A percentile compares a stretch with the other conserved stretches of the same genome.
Evolutionary conservation across 1,140 invertebrate genomes (phyloP).

Genomic region (Ceratina calcarata): DNA sequence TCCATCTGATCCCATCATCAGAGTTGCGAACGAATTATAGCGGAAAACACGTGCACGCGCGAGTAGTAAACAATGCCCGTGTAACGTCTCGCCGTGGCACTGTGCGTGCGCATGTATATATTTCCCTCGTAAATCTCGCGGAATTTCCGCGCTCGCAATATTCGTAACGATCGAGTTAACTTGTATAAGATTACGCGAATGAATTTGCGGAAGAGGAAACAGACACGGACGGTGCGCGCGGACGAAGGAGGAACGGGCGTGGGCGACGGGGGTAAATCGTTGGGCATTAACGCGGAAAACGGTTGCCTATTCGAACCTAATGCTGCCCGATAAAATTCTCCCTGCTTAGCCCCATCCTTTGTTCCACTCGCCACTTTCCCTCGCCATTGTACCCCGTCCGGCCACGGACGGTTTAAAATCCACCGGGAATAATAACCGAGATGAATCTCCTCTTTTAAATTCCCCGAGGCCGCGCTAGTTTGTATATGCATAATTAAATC

Average conservation of each 20-base stretch:
- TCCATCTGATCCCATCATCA: not conserved
- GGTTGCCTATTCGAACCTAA: not conserved
- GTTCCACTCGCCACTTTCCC: slow-evolving; percentile 10
- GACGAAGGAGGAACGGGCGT: not conserved
- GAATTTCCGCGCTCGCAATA: not conserved
- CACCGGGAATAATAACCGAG: slow-evolving; percentile 53
- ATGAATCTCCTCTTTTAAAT: slow-evolving; percentile 50
- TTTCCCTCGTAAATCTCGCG: slow-evolving; percentile 2
- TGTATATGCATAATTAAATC: too few species aligned
- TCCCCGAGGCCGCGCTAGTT: not conserved
- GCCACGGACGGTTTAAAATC: slow-evolving; percentile 18
- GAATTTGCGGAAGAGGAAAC: not conserved
- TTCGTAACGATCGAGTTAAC: slow-evolving; percentile 10
- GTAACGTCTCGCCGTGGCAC: not conserved
- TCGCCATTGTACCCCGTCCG: not conserved
- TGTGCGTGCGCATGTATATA: too few species aligned
- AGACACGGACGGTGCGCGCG: not conserved
- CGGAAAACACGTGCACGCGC: not conserved
- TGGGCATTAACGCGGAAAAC: slow-evolving; percentile 18
- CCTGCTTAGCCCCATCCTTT: slow-evolving; percentile 4
- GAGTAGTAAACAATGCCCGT: not conserved
- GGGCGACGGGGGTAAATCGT: slow-evolving; percentile 6
- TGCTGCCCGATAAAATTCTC: slow-evolving; percentile 38
- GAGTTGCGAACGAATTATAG: not conserved
- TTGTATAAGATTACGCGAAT: slow-evolving; percentile 3